Base-by-base conservation (phyloP, 2,797 vertebrate species). In the Myotis myotis region DNA sequence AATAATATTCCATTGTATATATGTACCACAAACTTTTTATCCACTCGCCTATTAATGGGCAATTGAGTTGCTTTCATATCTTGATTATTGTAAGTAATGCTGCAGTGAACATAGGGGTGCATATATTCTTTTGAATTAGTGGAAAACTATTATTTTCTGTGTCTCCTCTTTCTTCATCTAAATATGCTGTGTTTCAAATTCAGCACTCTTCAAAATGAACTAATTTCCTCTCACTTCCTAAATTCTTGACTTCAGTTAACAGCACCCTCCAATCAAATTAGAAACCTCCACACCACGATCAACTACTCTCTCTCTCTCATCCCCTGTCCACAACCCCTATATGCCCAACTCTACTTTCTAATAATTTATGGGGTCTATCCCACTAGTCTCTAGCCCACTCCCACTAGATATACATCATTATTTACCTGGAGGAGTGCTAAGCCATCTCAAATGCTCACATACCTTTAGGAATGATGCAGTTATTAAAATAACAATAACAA, bases 181-280 rank as follows among this genome's bases (percentile, higher is more conserved):
- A 95, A 74, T 76, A 62, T 36, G 12, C 51, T 86, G 3, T 44
- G 22, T 22, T 95, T 94, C 68, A 88, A 90, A 74, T 62, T 88
- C 55, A 90, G 38, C 47, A 79, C 57, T 90, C 17, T 60, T 90
- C n/a, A 95, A 91, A 86, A 72, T 47, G 30, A 87, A 89, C 19
- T 91, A 10, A 64, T 79, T 74, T 79, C 3, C 13, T 5, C 25
- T 72, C 6, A 91, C 19, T 87, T 60, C 33, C 38, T 70, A 55
- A 82, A 81, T 51, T 78, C 15, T 68, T 85, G 36, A 62, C 25
- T 11, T 60, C 66, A 28, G 20, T 66, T 22, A n/a, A 60, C 22
- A 93, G 4, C 38, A 66, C 78, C 17, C 2, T 94, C 38, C 23
- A n/a, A 13, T 9, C 47, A 64, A 76, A 83, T 91, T 15, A 78